A percentile compares a stretch with the other conserved stretches of the same genome.
Evolutionary conservation across 2,113 vertebrate species (phyloP).

Genomic region (Pterocles orientalis): DNA sequence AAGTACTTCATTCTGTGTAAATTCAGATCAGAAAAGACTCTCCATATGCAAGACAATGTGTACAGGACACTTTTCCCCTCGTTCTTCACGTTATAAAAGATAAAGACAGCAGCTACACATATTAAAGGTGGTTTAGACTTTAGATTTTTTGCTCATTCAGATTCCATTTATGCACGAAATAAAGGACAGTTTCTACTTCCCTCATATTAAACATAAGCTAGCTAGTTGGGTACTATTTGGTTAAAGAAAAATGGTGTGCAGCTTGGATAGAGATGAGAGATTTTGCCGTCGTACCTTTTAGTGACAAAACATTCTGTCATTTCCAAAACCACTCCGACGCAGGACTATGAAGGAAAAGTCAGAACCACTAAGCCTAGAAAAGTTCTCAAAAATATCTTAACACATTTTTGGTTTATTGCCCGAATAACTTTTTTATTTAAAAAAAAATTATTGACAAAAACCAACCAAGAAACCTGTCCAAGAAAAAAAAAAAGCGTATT

Average conservation of each 20-base stretch:
- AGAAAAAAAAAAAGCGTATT: neutral
- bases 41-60: neutral
- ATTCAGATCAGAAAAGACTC: neutral
- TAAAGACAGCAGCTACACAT: neutral
- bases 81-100: neutral
- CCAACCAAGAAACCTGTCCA: neutral
- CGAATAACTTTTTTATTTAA: neutral
- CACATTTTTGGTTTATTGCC: neutral
- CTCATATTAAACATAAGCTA: neutral
- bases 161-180: neutral
- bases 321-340: neutral
- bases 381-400: neutral
- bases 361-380: neutral
- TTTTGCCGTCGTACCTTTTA: neutral
- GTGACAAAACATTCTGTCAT: no score
- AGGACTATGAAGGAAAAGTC: neutral
- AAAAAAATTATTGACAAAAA: neutral
- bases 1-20: conserved; percentile 54
- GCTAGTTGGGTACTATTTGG: neutral
- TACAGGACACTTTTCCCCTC: neutral
- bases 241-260: neutral
- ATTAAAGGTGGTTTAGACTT: neutral
- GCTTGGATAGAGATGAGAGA: neutral
- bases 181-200: neutral
- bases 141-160: neutral